phyloP scores from a whole-genome alignment of 2,113 vertebrate species.

The Polypterus bichir region DNA sequence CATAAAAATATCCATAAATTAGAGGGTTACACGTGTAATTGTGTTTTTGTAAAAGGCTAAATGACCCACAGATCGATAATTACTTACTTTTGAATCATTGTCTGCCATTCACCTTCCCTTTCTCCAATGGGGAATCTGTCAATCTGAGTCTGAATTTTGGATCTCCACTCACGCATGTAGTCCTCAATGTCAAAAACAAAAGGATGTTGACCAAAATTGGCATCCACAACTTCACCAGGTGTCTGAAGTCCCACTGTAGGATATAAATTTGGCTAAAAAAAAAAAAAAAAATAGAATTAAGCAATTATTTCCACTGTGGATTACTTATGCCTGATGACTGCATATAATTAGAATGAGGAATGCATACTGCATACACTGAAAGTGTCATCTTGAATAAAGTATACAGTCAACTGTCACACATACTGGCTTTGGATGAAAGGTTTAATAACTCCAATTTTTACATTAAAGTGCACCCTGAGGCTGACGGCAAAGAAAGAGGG shows the following conservation, averaged over 20 bases:
- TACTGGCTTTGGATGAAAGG: too few relatives aligned
- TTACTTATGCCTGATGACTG: too few relatives aligned
- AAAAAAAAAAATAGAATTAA: slow-evolving; percentile 10
- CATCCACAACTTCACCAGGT: slow-evolving; percentile 92
- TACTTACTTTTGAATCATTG: slow-evolving; percentile 94
- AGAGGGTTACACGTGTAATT: too few relatives aligned
- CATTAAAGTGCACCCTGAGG: too few relatives aligned
- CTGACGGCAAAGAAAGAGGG: too few relatives aligned
- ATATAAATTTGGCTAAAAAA: slow-evolving; percentile 87
- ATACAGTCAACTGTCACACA: too few relatives aligned
- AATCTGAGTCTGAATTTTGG: slow-evolving; percentile 90
- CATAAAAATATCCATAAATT: too few relatives aligned
- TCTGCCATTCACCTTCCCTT: slow-evolving; percentile 94
- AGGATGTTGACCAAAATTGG: slow-evolving; percentile 93
- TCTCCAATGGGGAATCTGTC: slow-evolving; percentile 86
- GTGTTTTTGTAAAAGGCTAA: neutral
- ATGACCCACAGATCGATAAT: neutral
- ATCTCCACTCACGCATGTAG: slow-evolving; percentile 96
- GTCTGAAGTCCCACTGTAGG: slow-evolving; percentile 96
- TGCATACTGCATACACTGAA: too few relatives aligned
- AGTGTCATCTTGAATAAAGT: too few relatives aligned
- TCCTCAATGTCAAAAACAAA: slow-evolving; percentile 97
- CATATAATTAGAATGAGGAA: too few relatives aligned
- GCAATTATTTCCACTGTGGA: too few relatives aligned
- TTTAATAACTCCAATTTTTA: too few relatives aligned